Evolutionary conservation across 2,888 invertebrate species (phyloP).

Genomic region (Volucella bombylans): DNA sequence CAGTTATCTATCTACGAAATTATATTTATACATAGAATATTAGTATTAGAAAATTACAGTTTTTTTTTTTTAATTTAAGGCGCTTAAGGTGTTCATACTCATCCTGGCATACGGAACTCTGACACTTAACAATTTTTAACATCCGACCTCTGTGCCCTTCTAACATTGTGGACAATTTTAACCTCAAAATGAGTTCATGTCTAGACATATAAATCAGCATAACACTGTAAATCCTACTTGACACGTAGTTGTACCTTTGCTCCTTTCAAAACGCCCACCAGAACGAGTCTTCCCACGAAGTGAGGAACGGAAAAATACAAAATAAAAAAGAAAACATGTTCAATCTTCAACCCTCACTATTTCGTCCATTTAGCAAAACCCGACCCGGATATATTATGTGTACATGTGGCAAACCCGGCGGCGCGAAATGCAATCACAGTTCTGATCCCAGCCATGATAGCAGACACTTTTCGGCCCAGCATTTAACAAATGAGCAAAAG

Average conservation of each 20-base stretch:
- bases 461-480: constrained; percentile 56
- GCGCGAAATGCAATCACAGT: constrained; percentile 27
- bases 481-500: constrained; percentile 64
- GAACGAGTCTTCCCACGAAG: not conserved
- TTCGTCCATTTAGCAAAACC: constrained; percentile 14
- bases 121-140: too few species aligned
- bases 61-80: too few species aligned
- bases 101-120: too few species aligned
- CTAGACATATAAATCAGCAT: constrained; percentile 59
- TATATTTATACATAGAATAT: too few species aligned
- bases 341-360: constrained; percentile 31
- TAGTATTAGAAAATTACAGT: too few species aligned
- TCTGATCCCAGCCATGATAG: constrained; percentile 36
- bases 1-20: too few species aligned
- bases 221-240: constrained; percentile 15
- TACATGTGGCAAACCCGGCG: constrained; percentile 14
- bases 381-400: constrained; percentile 31
- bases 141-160: too few species aligned
- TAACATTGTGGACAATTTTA: too few species aligned
- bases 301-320: not conserved
- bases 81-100: too few species aligned
- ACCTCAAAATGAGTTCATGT: constrained; percentile 20
- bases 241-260: not conserved
- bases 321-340: constrained; percentile 19
- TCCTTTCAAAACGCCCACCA: not conserved